phyloP scores from a whole-genome alignment of 64 coral and sea anemone genomes.

The Orbicella faveolata region DNA sequence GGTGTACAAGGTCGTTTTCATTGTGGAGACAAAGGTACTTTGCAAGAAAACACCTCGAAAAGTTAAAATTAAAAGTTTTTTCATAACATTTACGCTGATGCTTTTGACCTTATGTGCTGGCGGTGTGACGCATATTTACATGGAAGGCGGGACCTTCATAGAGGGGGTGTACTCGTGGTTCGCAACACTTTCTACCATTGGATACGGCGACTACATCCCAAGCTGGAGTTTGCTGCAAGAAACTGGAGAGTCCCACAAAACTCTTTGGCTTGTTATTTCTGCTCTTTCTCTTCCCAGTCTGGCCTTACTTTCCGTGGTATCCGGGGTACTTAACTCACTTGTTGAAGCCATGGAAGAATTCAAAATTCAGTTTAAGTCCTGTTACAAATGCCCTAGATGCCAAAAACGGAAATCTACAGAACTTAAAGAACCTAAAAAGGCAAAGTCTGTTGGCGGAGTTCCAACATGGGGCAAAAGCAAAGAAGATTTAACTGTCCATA shows the following conservation, averaged over 20 bases:
- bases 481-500: not conserved
- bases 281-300: not conserved
- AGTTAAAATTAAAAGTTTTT: constrained; percentile 18
- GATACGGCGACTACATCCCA: constrained; percentile 47
- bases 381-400: not conserved
- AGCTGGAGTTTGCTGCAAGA: not conserved
- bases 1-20: constrained; percentile 7
- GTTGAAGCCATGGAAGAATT: constrained; percentile 4
- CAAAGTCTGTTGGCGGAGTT: not conserved
- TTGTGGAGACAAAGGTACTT: not conserved
- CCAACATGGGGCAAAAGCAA: not conserved
- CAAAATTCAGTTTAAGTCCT: not conserved
- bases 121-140: constrained; percentile 8
- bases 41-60: not conserved
- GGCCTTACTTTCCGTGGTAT: not conserved
- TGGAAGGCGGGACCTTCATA: constrained; percentile 45
- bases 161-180: constrained; percentile 49
- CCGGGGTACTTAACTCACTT: not conserved
- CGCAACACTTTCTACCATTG: constrained; percentile 43
- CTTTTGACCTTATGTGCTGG: constrained; percentile 21
- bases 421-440: not conserved
- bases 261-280: not conserved
- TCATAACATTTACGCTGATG: constrained; percentile 38
- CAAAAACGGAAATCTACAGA: not conserved
- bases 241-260: not conserved